These are phyloP conservation scores for Dorcus parallelipipedus DNA, from an alignment of 2,888 invertebrate species.

Conservation along the genomic window DNA sequence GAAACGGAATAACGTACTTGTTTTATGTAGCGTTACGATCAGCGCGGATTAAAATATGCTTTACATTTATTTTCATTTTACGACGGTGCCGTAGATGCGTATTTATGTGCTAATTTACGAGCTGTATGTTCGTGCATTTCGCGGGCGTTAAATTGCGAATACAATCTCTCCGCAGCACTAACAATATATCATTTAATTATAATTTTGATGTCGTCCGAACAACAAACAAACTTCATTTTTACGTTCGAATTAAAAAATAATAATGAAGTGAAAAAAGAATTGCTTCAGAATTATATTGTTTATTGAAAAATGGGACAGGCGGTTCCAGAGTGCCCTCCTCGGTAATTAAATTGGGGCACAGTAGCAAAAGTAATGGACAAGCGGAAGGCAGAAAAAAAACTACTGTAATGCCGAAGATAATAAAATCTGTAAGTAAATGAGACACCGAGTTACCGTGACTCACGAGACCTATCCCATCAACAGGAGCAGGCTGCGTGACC, in stretches of 20 bases:
- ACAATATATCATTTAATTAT: too few species aligned
- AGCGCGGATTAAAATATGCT: slow-evolving; percentile 5
- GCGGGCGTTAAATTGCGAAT: too few species aligned
- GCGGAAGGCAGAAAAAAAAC: neutral
- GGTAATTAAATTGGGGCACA: too few species aligned
- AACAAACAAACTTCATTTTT: too few species aligned
- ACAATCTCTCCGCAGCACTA: too few species aligned
- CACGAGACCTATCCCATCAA: slow-evolving; percentile 22
- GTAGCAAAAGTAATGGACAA: too few species aligned
- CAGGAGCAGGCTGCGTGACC: slow-evolving; percentile 24
- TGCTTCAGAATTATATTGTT: too few species aligned
- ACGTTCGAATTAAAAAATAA: too few species aligned
- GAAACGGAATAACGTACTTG: slow-evolving; percentile 23
- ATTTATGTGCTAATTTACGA: neutral
- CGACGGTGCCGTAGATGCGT: neutral
- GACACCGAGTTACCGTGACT: slow-evolving; percentile 14
- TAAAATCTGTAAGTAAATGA: slow-evolving; percentile 2
- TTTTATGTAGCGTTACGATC: slow-evolving; percentile 25
- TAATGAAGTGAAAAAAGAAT: too few species aligned
- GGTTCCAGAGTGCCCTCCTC: too few species aligned
- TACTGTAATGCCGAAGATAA: neutral
- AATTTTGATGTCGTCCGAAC: too few species aligned
- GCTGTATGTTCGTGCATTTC: neutral
- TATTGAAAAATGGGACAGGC: too few species aligned
- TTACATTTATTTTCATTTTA: neutral